Base-by-base conservation (phyloP, 37 sponge, comb jelly and placozoan species). In the Aplysina aerophoba region DNA sequence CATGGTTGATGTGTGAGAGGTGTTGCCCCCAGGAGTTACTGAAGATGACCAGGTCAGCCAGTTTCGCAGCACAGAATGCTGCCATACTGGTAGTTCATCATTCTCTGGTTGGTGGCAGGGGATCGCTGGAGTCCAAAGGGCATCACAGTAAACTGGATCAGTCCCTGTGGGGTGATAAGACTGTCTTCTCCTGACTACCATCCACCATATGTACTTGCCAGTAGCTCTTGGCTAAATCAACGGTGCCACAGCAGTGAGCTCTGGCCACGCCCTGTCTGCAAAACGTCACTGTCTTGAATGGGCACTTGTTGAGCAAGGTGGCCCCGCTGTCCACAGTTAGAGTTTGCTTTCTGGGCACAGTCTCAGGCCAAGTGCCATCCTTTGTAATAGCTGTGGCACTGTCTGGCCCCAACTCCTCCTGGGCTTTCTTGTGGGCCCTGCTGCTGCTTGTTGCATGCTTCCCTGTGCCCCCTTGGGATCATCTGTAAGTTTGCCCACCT, bases 61-160 rank as follows among this genome's bases (percentile, higher is more conserved):
- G 55, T 37, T 89, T 84, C 22, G 89, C 89, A 8, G 89, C 85
- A 34, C 69, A 24, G 55, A 63, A 89, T 12, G 54, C 53, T 55
- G 62, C 39, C 21, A 77, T 20, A 15, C 85, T 85, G 33, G n/a
- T 41, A 55, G 25, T 92, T 84, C 86, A 92, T 92, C 83, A 92
- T 53, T 64, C 90, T 60, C 59, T 92, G 89, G 80, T 88, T 88
- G 0, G 89, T 88, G 33, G 89, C 86, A 30, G 91, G 92, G 13
- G 81, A 89, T 75, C 85, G 67, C 15, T 77, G 79, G 11, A 93
- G 50, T 6, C 91, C 89, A 81, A 92, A 92, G 6, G 93, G 93
- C 90, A 92, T 89, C 8, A 60, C 71, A 13, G 20, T 86, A 25
- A 92, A 90, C 65, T 92, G 89, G 40, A 78, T 90, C 15, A 90